Base-by-base conservation (phyloP, 2,113 vertebrate species). In the Seriola quinqueradiata region DNA sequence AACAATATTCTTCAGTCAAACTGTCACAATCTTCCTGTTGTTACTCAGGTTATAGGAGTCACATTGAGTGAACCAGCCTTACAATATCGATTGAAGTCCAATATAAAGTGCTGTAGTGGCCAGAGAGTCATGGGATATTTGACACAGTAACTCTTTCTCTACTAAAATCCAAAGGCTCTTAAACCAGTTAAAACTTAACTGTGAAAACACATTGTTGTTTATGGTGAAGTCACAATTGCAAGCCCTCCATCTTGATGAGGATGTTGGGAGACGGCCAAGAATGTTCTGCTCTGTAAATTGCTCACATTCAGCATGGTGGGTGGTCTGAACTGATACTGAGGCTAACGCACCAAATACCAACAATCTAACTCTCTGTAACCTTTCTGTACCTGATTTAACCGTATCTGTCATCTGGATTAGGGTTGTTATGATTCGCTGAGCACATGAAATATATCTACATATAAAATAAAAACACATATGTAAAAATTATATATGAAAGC, bases 31-130 rank as follows among this genome's bases (percentile, higher is more conserved):
- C 44, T 46, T 28, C 12, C 12, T 44, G 13, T 17, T 64, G 17
- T 36, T 50, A 28, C 28, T 23, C 58, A 64, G 59, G 44, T 50
- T 1, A 32, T 55, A n/a, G 16, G 19, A 67, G 38, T 32, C 19
- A 52, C 17, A 59, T 3, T 34, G 58, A 25, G 19, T 10, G 25
- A 60, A 69, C 54, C n/a, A n/a, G n/a, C 3, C 14, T 55, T 9
- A 67, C 32, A 28, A 13, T 34, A 50, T 25, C 63, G 46, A 73
- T 21, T 76, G 16, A 4, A 70, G 16, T 69, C 67, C 67, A 61
- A 14, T 23, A 19, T 64, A 25, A 67, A 23, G 28, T 32, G 32
- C 4, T 58, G 9, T 25, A 70, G 61, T n/a, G 40, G 40, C 57
- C 65, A 52, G 10, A 64, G 23, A 21, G 8, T 60, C 54, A 44